These are phyloP conservation scores for Brenthis daphne DNA, from an alignment of 2,888 invertebrate genomes.

Conservation along the genomic window DNA sequence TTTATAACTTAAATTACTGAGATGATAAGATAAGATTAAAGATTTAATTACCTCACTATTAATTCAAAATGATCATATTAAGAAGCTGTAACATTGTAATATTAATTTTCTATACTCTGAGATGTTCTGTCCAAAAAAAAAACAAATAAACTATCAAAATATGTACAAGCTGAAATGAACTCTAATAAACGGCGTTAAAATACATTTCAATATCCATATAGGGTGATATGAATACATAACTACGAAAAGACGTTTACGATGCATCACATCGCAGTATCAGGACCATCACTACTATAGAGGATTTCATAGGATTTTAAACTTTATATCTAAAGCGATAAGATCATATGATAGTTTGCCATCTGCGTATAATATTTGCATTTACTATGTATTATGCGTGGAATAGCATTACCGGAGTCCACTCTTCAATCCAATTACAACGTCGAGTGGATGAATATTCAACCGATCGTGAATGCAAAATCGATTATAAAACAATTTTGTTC, in stretches of 20 bases:
- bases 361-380: slow-evolving; percentile 37
- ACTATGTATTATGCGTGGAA: slow-evolving; percentile 47
- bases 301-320: slow-evolving; percentile 11
- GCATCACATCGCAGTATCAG: slow-evolving; percentile 4
- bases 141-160: not conserved
- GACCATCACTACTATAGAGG: not conserved
- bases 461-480: slow-evolving; percentile 63
- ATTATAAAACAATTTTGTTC: slow-evolving; percentile 59
- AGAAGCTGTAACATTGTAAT: too few relatives aligned
- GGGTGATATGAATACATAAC: slow-evolving; percentile 7
- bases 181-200: not conserved
- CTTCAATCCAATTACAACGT: slow-evolving; percentile 66
- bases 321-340: slow-evolving; percentile 19
- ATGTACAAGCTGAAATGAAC: not conserved
- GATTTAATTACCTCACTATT: too few relatives aligned
- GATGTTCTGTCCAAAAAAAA: not conserved
- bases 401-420: slow-evolving; percentile 53
- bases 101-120: too few relatives aligned
- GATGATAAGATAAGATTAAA: too few relatives aligned
- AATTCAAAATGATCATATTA: too few relatives aligned
- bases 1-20: too few relatives aligned
- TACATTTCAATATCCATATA: not conserved
- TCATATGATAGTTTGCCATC: not conserved
- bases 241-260: slow-evolving; percentile 15
- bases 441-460: slow-evolving; percentile 71